Conservation (phyloP, 2,113 vertebrate species). For the Hemibagrus wyckioides region DNA sequence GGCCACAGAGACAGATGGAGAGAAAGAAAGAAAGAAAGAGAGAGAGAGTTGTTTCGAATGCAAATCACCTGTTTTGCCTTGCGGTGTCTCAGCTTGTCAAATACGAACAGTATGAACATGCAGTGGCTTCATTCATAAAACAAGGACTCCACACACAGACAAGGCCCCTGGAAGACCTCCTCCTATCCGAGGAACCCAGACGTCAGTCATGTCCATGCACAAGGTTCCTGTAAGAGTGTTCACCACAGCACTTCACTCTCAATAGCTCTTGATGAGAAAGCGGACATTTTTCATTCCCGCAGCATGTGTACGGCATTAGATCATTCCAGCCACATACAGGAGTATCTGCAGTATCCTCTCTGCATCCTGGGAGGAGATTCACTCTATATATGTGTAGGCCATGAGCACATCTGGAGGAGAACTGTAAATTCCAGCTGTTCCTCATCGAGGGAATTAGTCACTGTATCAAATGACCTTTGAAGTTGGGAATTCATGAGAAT, state of each 20-base stretch:
- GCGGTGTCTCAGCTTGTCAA: slow-evolving; percentile 71
- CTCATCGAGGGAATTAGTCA: slow-evolving; percentile 35
- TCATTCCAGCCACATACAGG: neutral
- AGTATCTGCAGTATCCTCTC: neutral
- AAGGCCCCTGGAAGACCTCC: slow-evolving; percentile 1
- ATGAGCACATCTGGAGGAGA: slow-evolving; percentile 33
- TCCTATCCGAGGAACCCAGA: slow-evolving; percentile 19
- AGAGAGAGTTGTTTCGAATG: slow-evolving; percentile 72
- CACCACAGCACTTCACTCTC: slow-evolving; percentile 20
- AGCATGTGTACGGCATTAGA: neutral
- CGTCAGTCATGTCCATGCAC: slow-evolving; percentile 1
- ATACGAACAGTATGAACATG: slow-evolving; percentile 68
- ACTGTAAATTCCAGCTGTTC: slow-evolving; percentile 43
- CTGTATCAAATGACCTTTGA: slow-evolving; percentile 43
- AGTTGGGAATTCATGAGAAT: slow-evolving; percentile 3
- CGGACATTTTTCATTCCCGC: neutral
- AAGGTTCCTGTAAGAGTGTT: slow-evolving; percentile 3
- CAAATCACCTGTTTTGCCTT: slow-evolving; percentile 68
- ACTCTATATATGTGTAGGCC: neutral
- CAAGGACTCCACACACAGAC: slow-evolving; percentile 35
- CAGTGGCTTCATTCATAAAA: slow-evolving; percentile 68
- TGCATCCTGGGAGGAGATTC: neutral
- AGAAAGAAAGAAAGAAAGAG: slow-evolving; percentile 15
- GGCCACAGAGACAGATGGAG: slow-evolving; percentile 63
- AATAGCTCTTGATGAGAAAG: slow-evolving; percentile 33